Evolutionary conservation across 2,113 vertebrate genomes (phyloP), one percentile per base, ranked within the genome.

Genomic region (Upupa epops): DNA sequence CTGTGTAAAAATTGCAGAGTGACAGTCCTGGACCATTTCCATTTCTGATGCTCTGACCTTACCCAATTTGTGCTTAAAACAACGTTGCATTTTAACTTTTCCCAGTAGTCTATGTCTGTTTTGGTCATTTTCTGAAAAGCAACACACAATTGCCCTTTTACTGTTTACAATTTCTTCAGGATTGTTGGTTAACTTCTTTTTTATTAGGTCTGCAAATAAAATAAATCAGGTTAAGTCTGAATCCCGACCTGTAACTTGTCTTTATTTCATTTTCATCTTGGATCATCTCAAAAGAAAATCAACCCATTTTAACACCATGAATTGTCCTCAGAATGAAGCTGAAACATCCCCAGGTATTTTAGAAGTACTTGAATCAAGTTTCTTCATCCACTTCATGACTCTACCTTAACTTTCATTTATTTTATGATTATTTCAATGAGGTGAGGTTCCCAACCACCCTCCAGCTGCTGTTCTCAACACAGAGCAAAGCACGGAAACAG

Each of bases 81-180:
- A 37, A 82, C 22, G 12, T 22, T 66, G 55, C n/a, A 82, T 91
- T 94, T 56, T 75, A 87, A 92, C 34, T 66, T 34, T 26, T 90
- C 75, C 61, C 79, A 81, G 60, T 69, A 95, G 84, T n/a, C 64
- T 54, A 83, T 8, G n/a, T 90, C 73, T 94, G 55, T 89, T 94
- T 68, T 42, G 40, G 40, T 42, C 40, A 42, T 15, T 42, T 12
- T 42, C 19, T 42, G 37, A 18, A 14, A 42, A 8, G n/a, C 36
- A 17, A 32, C 12, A 65, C 7, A 12, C 5, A 72, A 16, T 45
- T 49, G 3, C 34, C 18, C 12, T 2, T 75, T 81, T 40, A 68
- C 17, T 46, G 2, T 37, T 54, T n/a, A n/a, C n/a, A 72, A 52
- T 61, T 21, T 56, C 25, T 59, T 56, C 29, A 74, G 68, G 9